Base-by-base conservation (phyloP, 2,797 vertebrate genomes). In the Scolopax rusticola region DNA sequence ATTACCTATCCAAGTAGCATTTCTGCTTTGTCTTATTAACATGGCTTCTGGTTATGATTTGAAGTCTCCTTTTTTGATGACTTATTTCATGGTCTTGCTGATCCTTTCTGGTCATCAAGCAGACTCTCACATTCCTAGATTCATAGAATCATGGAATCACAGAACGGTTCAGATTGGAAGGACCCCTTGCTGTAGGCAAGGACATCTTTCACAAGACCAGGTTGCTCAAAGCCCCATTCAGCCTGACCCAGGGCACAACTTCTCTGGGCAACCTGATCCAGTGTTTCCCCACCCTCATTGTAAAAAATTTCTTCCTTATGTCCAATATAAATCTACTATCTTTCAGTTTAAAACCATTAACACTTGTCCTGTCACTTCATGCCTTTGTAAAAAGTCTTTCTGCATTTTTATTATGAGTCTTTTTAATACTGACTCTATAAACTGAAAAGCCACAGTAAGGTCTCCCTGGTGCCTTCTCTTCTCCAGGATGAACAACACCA, bases 141-240 rank as follows among this genome's bases (percentile, higher is more conserved):
- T 45, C 40, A 5, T 47, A 38, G 23, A 71, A 47, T 50, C 24
- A 23, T 11, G 15, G 43, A 79, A 41, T 47, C 40, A 48, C 19
- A 60, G 23, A 60, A 41, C 13, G 16, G 4, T 27, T 51, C 60
- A 14, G 11, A 11, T 25, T 38, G 19, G 8, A 71, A 47, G 20
- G 17, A 24, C 16, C 8, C 3, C 3, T 8, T 80, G 18, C 33
- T 0, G 4, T 24, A 2, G 6, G 30, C 17, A 41, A 25, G 8
- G 20, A 41, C 43, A 38, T 2, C 7, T 43, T 20, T 6, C n/a
- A 36, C 20, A 47, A 51, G 14, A 48, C 1, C 8, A 40, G 7
- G 25, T 59, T 32, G 10, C 28, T 51, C 24, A 38, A 63, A 86
- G 18, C 6, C 38, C 24, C 3, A 2, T 61, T n/a, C 41, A 64